These are phyloP conservation scores for Drosophila subobscura DNA, from an alignment of 1,140 invertebrate genomes.

Conservation along the genomic window DNA sequence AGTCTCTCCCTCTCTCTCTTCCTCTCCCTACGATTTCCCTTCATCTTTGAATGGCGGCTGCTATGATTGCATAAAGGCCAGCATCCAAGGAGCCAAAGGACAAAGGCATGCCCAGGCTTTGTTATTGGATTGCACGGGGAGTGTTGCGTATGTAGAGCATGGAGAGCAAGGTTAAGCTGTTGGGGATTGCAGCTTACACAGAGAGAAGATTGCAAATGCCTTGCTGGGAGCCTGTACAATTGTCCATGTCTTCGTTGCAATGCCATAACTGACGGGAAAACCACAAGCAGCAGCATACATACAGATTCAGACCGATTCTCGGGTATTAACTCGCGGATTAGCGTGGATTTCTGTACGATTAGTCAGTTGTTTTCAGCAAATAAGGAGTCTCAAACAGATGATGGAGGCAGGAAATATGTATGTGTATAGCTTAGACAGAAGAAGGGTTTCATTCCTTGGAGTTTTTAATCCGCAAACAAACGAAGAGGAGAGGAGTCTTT, in stretches of 20 bases:
- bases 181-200: slow-evolving; percentile 19
- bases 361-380: too few relatives aligned
- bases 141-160: slow-evolving; percentile 21
- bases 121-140: slow-evolving; percentile 36
- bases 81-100: slow-evolving; percentile 51
- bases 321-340: too few relatives aligned
- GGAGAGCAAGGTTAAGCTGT: slow-evolving; percentile 50
- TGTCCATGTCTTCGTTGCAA: slow-evolving; percentile 6
- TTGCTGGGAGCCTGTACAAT: background rate
- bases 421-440: too few relatives aligned
- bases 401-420: too few relatives aligned
- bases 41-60: slow-evolving; percentile 42
- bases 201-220: slow-evolving; percentile 22
- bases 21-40: background rate
- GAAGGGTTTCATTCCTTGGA: too few relatives aligned
- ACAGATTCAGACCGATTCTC: too few relatives aligned
- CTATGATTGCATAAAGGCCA: slow-evolving; percentile 72
- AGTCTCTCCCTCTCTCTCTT: slow-evolving; percentile 25
- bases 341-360: too few relatives aligned
- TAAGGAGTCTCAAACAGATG: too few relatives aligned
- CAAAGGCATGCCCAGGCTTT: slow-evolving; percentile 48
- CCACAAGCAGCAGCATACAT: too few relatives aligned
- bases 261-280: background rate
- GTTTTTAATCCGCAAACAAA: too few relatives aligned
- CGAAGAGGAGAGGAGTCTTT: too few relatives aligned